Conservation (phyloP, 2,888 invertebrate genomes). For the Standfussiana lucernea region DNA sequence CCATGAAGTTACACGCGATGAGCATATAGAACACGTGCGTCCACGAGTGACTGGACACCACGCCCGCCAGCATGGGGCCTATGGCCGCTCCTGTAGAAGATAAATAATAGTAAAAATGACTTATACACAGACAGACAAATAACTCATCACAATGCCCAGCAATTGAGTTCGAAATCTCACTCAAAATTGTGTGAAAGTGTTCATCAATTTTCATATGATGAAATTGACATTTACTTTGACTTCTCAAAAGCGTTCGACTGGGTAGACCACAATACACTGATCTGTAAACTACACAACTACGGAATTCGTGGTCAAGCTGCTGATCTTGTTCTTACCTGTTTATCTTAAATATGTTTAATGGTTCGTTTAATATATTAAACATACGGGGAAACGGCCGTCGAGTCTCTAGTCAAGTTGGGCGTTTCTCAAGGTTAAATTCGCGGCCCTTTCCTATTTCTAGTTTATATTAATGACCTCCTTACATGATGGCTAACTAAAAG, state of each 20-base stretch:
- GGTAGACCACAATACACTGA: no score
- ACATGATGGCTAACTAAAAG: no score
- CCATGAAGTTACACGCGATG: conserved; percentile 94
- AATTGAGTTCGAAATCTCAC: background rate
- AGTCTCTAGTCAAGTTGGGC: background rate
- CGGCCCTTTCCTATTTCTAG: background rate
- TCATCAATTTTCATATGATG: background rate
- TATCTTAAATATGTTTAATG: background rate
- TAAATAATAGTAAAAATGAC: no score
- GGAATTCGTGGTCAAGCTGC: no score
- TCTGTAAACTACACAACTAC: no score
- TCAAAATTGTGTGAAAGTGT: background rate
- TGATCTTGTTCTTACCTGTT: background rate
- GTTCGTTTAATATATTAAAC: no score
- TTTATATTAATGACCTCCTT: background rate
- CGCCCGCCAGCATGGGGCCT: conserved; percentile 97
- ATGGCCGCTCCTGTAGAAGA: conserved; percentile 96
- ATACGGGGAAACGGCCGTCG: no score
- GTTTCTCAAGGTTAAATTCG: background rate
- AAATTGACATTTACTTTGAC: no score
- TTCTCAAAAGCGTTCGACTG: no score
- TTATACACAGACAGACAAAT: no score
- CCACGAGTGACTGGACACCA: conserved; percentile 94
- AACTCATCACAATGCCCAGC: no score
- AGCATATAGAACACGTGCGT: conserved; percentile 97